Percentiles rank a stretch among this genome's conserved stretches.
Conservation (phyloP, 1,140 invertebrate genomes). For the Neodiprion virginianus region DNA sequence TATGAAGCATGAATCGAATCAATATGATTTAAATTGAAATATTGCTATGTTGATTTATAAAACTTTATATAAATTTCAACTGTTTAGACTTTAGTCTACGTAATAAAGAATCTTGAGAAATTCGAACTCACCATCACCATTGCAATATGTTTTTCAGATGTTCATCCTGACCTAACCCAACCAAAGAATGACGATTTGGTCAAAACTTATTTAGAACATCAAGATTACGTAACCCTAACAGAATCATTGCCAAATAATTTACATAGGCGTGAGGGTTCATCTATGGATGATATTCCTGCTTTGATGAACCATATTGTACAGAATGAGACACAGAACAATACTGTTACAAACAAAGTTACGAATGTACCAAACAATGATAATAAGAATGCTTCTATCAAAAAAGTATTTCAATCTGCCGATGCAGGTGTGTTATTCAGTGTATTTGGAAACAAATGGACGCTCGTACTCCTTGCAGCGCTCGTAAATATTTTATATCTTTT, state of each 20-base stretch:
- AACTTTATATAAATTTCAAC: too few species aligned
- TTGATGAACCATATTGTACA: neutral
- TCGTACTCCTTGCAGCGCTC: conserved; percentile 38
- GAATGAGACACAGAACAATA: neutral
- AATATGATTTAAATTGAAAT: too few species aligned
- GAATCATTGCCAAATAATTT: neutral
- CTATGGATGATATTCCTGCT: neutral
- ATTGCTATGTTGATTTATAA: too few species aligned
- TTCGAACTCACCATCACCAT: neutral
- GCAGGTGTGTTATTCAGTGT: conserved; percentile 15
- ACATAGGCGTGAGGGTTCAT: neutral
- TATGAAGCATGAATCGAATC: too few species aligned
- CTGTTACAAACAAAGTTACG: neutral
- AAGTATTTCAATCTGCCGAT: neutral
- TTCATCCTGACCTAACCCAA: neutral
- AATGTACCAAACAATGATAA: neutral
- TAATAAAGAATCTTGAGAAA: too few species aligned
- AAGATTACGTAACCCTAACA: neutral
- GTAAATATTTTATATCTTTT: conserved; percentile 42
- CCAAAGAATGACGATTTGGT: neutral
- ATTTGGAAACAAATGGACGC: conserved; percentile 32
- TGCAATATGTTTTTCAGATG: neutral
- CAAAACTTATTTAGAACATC: neutral
- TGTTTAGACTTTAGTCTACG: too few species aligned
- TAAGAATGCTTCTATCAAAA: neutral